phyloP scores from a whole-genome alignment of 2,888 invertebrate genomes.

The Acanthopleura granulata region DNA sequence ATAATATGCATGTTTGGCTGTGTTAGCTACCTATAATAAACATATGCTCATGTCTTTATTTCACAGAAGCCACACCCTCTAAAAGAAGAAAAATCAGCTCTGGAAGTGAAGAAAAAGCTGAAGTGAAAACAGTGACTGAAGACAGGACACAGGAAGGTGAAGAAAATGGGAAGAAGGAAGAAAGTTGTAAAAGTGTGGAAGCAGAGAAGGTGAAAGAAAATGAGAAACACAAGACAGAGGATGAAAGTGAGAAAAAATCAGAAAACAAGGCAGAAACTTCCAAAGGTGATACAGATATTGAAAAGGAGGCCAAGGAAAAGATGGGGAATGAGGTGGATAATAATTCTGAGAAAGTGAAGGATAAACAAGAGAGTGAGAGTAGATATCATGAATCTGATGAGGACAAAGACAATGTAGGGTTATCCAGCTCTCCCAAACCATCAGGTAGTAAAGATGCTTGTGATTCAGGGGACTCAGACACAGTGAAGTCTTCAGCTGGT shows the following conservation, averaged over 20 bases:
- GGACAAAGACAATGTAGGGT: constrained; percentile 13
- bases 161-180: background rate
- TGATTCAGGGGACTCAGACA: background rate
- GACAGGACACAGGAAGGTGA: background rate
- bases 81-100: constrained; percentile 40
- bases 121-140: background rate
- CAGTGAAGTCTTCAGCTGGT: constrained; percentile 15
- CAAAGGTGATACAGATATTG: constrained; percentile 16
- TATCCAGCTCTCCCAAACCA: background rate
- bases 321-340: background rate
- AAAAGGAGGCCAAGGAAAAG: background rate
- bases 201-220: background rate
- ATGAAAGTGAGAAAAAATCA: constrained; percentile 26
- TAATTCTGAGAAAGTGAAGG: background rate
- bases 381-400: constrained; percentile 16
- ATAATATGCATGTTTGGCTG: too few species aligned
- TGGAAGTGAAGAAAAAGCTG: constrained; percentile 20
- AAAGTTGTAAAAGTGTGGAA: background rate
- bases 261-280: constrained; percentile 28
- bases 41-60: too few species aligned
- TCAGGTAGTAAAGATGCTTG: background rate
- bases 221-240: constrained; percentile 14
- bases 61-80: constrained; percentile 44
- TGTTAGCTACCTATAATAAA: too few species aligned
- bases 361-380: constrained; percentile 1